Base-by-base conservation (phyloP, 2,797 vertebrate species). In the Limnodromus scolopaceus region DNA sequence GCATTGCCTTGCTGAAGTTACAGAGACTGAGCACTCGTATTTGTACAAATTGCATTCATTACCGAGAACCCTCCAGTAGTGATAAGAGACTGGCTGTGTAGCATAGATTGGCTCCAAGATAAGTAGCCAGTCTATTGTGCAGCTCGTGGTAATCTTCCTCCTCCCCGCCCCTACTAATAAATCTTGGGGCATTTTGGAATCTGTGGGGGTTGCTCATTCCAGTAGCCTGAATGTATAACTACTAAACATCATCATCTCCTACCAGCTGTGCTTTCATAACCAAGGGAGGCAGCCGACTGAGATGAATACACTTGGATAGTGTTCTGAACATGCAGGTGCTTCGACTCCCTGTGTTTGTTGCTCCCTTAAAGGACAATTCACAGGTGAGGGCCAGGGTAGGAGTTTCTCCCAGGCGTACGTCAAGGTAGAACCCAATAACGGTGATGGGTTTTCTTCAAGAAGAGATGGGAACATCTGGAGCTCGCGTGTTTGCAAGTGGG, bases 161-260 rank as follows among this genome's bases (percentile, higher is more conserved):
- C 68, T 93, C 74, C 53, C 91, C 61, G 10, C 78, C 66, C 84
- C 86, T 96, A 85, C 95, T 95, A 93, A 96, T 97, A 95, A 96
- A 97, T 95, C 96, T 96, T 74, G 57, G 92, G 90, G 91, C 92
- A 78, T 92, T 97, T 97, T 96, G 88, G 95, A 96, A 95, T 80
- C 92, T 2, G 1, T 61, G 75, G 68, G 75, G 78, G 68, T 87
- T 91, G 84, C 64, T 92, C 28, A 11, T 94, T 92, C 76, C 68
- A 84, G 94, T 71, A 94, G 76, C 63, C 61, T 92, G 70, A 92
- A 85, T 66, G 45, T 87, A 34, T 76, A 92, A 86, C 49, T 93
- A 39, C 61, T 55, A 70, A 84, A 84, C 74, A 60, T 80, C 66
- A 69, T 81, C 58, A 54, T 84, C 88, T 93, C 71, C 61, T 79